Conservation (phyloP, 2,113 vertebrate species). For the Pelmatolapia mariae region DNA sequence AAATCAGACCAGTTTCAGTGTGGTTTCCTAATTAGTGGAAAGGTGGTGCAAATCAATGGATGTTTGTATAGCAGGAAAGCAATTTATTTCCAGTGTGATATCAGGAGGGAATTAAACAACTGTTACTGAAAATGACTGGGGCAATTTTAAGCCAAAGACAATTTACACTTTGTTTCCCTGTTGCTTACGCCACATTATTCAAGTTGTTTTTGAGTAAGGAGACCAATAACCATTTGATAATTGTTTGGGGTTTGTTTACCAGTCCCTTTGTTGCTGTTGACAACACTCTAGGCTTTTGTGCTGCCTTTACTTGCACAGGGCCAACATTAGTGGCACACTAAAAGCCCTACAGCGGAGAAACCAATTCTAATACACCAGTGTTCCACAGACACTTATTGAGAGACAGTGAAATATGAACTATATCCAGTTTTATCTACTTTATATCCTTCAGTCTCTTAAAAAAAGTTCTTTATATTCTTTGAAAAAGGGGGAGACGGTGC, state of each 20-base stretch:
- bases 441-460: not conserved
- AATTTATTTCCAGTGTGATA: not conserved
- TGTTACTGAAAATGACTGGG: constrained; percentile 1
- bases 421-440: not conserved
- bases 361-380: accelerated
- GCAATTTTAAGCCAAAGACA: not conserved
- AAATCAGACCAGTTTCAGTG: not conserved
- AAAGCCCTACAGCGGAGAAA: not conserved
- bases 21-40: constrained; percentile 14
- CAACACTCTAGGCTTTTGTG: not conserved
- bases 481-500: accelerated
- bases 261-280: not conserved
- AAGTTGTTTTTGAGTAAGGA: not conserved
- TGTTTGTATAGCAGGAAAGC: not conserved
- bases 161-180: not conserved
- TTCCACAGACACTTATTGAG: not conserved
- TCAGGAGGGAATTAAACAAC: constrained; percentile 6
- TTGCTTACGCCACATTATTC: not conserved
- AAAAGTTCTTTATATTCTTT: not conserved
- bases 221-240: not conserved
- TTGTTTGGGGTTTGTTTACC: constrained; percentile 24
- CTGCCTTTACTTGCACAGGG: not conserved
- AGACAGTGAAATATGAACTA: not conserved
- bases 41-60: not conserved
- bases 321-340: not conserved